These are phyloP conservation scores for Okapia johnstoni DNA, from an alignment of 2,113 vertebrate species.

Conservation along the genomic window DNA sequence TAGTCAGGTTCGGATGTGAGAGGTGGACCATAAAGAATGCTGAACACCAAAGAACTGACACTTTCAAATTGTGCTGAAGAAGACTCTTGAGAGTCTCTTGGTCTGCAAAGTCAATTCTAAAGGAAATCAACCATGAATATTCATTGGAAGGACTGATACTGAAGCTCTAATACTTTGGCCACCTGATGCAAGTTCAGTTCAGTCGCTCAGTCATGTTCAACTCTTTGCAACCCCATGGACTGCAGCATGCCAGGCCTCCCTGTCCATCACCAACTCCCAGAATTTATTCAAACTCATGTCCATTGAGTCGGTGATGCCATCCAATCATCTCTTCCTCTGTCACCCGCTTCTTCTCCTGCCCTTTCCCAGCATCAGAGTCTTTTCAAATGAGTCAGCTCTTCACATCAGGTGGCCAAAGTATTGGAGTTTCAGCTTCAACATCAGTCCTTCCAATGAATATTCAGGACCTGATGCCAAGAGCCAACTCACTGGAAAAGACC, in stretches of 20 bases:
- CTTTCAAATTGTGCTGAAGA: not conserved
- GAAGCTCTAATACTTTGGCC: not conserved
- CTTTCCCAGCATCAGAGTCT: not conserved
- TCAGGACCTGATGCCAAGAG: not conserved
- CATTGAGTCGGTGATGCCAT: not conserved
- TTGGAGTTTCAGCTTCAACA: not conserved
- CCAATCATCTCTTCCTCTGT: not conserved
- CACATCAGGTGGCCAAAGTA: not conserved
- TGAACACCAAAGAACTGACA: not conserved
- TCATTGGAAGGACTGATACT: not conserved
- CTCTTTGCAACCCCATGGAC: not conserved
- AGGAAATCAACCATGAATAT: not conserved
- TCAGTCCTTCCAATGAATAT: not conserved
- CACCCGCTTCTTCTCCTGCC: fast-evolving
- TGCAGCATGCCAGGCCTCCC: not conserved
- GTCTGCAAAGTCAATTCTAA: not conserved
- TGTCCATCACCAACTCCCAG: not conserved
- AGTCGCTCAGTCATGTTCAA: not conserved
- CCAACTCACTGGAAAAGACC: not conserved
- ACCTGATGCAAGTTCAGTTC: not conserved
- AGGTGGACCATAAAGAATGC: not conserved
- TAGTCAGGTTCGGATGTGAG: not conserved
- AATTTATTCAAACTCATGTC: not conserved
- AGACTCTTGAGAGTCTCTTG: not conserved
- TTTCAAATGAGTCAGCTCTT: not conserved